Evolutionary conservation across 2,797 vertebrate genomes (phyloP).

Genomic region (Hydrocynus forskahlii): DNA sequence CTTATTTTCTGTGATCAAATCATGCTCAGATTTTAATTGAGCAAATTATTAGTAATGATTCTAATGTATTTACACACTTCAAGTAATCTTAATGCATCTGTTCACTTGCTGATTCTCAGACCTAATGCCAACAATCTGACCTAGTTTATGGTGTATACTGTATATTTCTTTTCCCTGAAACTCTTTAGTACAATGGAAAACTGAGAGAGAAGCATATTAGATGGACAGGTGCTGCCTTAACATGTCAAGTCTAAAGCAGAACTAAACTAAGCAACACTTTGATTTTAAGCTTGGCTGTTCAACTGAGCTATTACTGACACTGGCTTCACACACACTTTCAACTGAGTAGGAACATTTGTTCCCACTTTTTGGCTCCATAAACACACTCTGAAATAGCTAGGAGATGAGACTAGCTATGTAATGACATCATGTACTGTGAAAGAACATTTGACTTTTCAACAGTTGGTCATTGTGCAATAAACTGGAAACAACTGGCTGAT

Average conservation of each 20-base stretch:
- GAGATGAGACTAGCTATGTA: background rate
- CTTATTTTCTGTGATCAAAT: too few relatives aligned
- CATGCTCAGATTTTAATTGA: too few relatives aligned
- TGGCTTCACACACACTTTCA: background rate
- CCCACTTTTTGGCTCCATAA: constrained; percentile 2
- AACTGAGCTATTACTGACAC: background rate
- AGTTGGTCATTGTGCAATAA: constrained; percentile 29
- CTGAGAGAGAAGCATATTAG: background rate
- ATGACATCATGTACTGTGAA: constrained; percentile 37
- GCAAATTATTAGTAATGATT: too few relatives aligned
- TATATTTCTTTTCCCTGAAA: background rate
- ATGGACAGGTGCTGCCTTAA: background rate
- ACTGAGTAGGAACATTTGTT: constrained; percentile 14
- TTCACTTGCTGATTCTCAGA: background rate
- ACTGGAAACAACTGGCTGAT: constrained; percentile 24
- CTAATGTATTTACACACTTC: too few relatives aligned
- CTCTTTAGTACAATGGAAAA: background rate
- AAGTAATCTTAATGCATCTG: too few relatives aligned
- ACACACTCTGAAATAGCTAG: constrained; percentile 1
- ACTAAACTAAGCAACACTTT: background rate
- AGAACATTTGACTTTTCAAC: constrained; percentile 25
- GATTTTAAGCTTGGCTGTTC: background rate
- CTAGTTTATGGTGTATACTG: background rate
- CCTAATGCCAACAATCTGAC: background rate
- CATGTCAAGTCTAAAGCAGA: constrained; percentile 4